These are phyloP conservation scores for Ceratoteleas bidentatus DNA, from an alignment of 1,140 invertebrate genomes.

Conservation along the genomic window DNA sequence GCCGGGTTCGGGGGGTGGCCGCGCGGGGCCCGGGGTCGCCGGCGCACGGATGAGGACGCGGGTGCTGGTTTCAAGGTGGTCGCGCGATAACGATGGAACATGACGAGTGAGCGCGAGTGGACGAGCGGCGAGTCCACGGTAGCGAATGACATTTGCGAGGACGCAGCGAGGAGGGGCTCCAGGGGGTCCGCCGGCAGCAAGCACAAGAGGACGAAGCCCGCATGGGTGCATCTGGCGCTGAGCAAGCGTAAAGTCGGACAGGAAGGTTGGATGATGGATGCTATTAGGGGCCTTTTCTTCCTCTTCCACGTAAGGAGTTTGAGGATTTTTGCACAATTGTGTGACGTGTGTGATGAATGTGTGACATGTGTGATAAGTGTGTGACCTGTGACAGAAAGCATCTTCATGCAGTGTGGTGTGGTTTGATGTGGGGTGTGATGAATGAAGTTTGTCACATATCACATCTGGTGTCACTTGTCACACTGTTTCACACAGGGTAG, in stretches of 20 bases:
- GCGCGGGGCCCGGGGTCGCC: no score
- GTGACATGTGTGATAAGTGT: no score
- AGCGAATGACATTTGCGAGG: conserved; percentile 58
- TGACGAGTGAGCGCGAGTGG: conserved; percentile 60
- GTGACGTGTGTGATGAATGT: no score
- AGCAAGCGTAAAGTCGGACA: conserved; percentile 64
- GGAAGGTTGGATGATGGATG: conserved; percentile 75
- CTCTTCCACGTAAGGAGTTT: conserved; percentile 72
- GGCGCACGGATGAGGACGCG: no score
- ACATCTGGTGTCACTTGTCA: no score
- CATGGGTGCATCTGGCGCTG: conserved; percentile 64
- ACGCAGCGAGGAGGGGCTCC: conserved; percentile 55
- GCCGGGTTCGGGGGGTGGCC: no score
- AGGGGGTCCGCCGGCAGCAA: conserved; percentile 58
- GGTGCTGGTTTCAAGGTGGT: conserved; percentile 44
- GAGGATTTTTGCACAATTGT: no score
- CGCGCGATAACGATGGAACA: conserved; percentile 59
- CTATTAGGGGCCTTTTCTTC: conserved; percentile 74
- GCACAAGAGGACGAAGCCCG: conserved; percentile 60
- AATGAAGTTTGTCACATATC: conserved; percentile 13
- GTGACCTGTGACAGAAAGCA: not conserved
- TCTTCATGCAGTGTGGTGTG: not conserved
- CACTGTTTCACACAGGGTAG: no score
- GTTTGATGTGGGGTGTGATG: no score
- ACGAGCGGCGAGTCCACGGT: conserved; percentile 46